Evolutionary conservation across 2,113 vertebrate species (phyloP), one percentile per base, ranked within the genome.

Genomic region (Nyctereutes procyonoides): DNA sequence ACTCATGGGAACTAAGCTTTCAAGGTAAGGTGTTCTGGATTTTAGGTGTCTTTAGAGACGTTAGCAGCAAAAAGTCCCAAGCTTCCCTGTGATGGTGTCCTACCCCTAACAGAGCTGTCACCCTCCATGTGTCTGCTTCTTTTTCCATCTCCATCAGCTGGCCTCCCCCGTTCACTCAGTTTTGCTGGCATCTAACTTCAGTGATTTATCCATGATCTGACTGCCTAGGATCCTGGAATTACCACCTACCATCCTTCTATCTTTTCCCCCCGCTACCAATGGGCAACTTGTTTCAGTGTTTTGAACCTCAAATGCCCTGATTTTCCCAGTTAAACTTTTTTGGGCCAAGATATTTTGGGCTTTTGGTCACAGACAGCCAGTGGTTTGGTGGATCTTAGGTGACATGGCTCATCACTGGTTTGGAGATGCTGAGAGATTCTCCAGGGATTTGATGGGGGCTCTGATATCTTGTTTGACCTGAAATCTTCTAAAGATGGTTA

Each of bases 261-360:
- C 2, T 6, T 91, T 77, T 65, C 10, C 22, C n/a, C 7, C 53
- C 35, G 16, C 60, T 76, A 91, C 38, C 73, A 88, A n/a, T 22
- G 88, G 38, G 30, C 67, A 91, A 87, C 63, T 55, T 73, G 65
- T 74, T 93, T 86, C 56, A 85, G 12, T 89, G 80, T 55, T 97
- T 90, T 82, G 24, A 28, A 83, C 26, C 77, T 77, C 43, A 62
- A n/a, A 94, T 80, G 89, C 6, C 83, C 24, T 60, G n/a, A 77
- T 51, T 63, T n/a, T 11, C n/a, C 63, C n/a, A 65, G 26, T 35
- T 53, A 76, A 87, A 58, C 20, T 35, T 65, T 53, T 53, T 17
- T 8, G n/a, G 28, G 12, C 32, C 56, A 38, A 15, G 32, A 56
- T 26, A 28, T 48, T 17, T 51, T 17, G 43, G 26, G 74, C 74